Evolutionary conservation across 2,113 vertebrate genomes (phyloP).

Genomic region (Paramormyrops kingsleyae): DNA sequence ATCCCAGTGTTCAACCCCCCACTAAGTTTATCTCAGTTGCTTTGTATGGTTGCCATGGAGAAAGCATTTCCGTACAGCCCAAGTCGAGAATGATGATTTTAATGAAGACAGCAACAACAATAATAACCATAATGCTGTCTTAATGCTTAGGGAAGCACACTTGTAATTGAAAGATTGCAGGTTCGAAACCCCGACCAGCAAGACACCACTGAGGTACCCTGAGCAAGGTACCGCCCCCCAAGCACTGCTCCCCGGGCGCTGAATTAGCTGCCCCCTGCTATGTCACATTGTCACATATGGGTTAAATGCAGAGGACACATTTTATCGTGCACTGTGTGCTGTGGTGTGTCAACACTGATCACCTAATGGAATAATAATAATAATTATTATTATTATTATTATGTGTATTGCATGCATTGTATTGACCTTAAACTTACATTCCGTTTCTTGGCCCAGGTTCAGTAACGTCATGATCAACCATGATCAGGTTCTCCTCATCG

Average conservation of each 20-base stretch:
- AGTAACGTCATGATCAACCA: neutral
- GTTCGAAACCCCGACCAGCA: too few relatives aligned
- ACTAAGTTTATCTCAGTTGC: neutral
- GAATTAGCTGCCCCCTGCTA: too few relatives aligned
- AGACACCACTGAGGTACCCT: too few relatives aligned
- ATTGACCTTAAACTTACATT: neutral
- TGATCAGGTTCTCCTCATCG: neutral
- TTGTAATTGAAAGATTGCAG: too few relatives aligned
- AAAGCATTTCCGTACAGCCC: neutral
- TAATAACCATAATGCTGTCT: neutral
- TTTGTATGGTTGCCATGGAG: conserved; percentile 2
- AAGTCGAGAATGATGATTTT: neutral
- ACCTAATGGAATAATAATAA: neutral
- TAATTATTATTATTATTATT: neutral
- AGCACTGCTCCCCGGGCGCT: too few relatives aligned
- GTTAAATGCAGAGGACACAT: too few relatives aligned
- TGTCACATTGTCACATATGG: too few relatives aligned
- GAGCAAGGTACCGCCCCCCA: too few relatives aligned
- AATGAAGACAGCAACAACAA: neutral
- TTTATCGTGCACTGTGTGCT: too few relatives aligned
- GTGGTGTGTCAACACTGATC: too few relatives aligned
- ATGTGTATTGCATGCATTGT: neutral
- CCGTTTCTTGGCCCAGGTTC: neutral
- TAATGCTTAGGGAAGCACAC: too few relatives aligned
- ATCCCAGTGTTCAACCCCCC: neutral